Base-by-base conservation (phyloP, 2,113 vertebrate genomes). In the Anarhynchus alexandrinus region DNA sequence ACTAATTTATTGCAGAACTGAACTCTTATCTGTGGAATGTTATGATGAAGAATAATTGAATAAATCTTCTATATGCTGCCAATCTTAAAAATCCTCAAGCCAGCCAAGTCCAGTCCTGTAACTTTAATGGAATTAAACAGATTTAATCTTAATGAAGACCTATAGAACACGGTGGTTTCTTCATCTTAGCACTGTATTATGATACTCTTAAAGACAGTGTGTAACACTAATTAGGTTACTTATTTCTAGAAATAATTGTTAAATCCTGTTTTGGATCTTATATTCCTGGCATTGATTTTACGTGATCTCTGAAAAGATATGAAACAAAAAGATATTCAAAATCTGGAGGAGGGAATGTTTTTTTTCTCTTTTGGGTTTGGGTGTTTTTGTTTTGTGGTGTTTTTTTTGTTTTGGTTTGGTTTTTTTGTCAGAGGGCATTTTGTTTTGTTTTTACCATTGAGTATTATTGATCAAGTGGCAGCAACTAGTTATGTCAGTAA, bases 171-270 rank as follows among this genome's bases (percentile, higher is more conserved):
- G 61, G 3, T 25, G 3, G 4, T 38, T 30, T 34, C 59, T 67
- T 80, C 25, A 47, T 61, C 13, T 9, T 59, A n/a, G 19, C 3
- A 25, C 17, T 78, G 3, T 47, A 27, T 45, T 59, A 45, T 67
- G 12, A 59, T 67, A 32, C 5, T 51, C 5, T 21, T 77, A 30
- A 77, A 27, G 7, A 69, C 22, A 45, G 4, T 45, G 3, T 65
- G 29, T 40, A 71, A 49, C 10, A 72, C 2, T 38, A 36, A 29
- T 69, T 77, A 0, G 0, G 5, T 21, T 1, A 36, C 40, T 64
- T 87, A 69, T 40, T 78, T 51, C 29, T 26, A n/a, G 34, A 92
- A 87, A 32, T n/a, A 62, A 9, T 64, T 91, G 80, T 83, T n/a
- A 43, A 78, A 36, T 34, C 4, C 1, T 51, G 38, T 9, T 65